Base-by-base conservation (phyloP, 1,140 invertebrate species). In the Bombus soroeensis region DNA sequence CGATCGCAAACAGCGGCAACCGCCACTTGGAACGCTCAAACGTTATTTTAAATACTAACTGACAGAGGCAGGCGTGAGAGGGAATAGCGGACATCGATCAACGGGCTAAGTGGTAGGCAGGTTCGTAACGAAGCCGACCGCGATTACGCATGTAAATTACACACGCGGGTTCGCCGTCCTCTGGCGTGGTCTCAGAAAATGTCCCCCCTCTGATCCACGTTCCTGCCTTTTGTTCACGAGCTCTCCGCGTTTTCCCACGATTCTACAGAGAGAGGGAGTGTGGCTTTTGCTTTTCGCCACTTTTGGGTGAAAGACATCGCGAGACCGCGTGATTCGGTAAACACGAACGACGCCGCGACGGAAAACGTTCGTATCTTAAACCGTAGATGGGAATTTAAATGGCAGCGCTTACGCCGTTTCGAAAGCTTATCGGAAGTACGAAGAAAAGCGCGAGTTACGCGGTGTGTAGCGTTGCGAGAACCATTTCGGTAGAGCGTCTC, bases 111-210 rank as follows among this genome's bases (percentile, higher is more conserved):
- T 70, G 72, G 72, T 22, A 57, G 72, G 57, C 28, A 57, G 80
- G 57, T 83, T 86, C 75, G 88, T 88, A 81, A 88, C 88, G 84
- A 90, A 88, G 71, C 70, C 74, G 22, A 32, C 76, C 68, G 83
- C 84, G 83, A 89, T 89, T 88, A 89, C 86, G 83, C 83, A 86
- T 88, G 87, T 88, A 88, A 89, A 89, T 88, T 86, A 62, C 76
- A 76, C 66, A 80, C 83, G 66, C 70, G 22, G 37, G 22, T 25
- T 25, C 5, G 12, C 32, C 72, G 43, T 18, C 2, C 34, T 70
- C 1, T 28, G 2, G 4, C 34, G n/a, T 3, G 18, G 73, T 76
- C 32, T 75, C 32, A 0, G 18, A 4, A 1, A 5, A 34, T 10
- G 4, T 53, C 22, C 18, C 37, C 53, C 64, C 66, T 73, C 78